A percentile compares a stretch with the other conserved stretches of the same genome.
These are phyloP conservation scores for Galeruca laticollis DNA, from an alignment of 2,888 invertebrate species.

Conservation along the genomic window DNA sequence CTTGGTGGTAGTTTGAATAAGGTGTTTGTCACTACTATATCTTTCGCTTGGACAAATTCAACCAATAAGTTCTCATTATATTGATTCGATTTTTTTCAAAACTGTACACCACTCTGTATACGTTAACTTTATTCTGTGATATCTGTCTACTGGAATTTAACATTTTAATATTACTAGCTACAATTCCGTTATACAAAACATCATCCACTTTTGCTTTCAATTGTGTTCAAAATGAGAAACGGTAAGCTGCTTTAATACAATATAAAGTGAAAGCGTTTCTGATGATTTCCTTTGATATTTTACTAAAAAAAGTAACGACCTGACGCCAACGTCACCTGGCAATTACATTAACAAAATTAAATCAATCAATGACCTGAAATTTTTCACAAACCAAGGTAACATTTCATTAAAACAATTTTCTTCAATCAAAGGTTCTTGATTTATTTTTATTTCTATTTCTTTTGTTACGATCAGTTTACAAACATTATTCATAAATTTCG, in stretches of 20 bases:
- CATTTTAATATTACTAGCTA: background rate
- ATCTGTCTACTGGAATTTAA: background rate
- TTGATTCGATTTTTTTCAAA: too few relatives aligned
- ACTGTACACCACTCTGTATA: too few relatives aligned
- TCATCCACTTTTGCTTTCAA: constrained; percentile 4
- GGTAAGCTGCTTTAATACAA: background rate
- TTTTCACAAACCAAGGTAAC: background rate
- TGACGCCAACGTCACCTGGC: background rate
- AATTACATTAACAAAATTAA: constrained; percentile 1
- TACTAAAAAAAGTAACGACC: background rate
- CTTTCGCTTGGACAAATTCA: too few relatives aligned
- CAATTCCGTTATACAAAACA: background rate
- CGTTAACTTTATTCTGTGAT: too few relatives aligned
- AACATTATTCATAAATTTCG: too few relatives aligned
- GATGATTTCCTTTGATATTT: constrained; percentile 1
- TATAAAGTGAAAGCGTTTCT: background rate
- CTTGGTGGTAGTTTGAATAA: too few relatives aligned
- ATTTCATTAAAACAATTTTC: background rate
- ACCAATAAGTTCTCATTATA: too few relatives aligned
- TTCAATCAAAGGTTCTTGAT: background rate
- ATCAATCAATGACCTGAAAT: constrained; percentile 4
- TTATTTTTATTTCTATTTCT: background rate
- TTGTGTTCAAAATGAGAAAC: background rate
- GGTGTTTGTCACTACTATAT: too few relatives aligned
- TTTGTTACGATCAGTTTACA: too few relatives aligned